Conservation (phyloP, 2,888 invertebrate genomes). For the Perizoma flavofasciatum region DNA sequence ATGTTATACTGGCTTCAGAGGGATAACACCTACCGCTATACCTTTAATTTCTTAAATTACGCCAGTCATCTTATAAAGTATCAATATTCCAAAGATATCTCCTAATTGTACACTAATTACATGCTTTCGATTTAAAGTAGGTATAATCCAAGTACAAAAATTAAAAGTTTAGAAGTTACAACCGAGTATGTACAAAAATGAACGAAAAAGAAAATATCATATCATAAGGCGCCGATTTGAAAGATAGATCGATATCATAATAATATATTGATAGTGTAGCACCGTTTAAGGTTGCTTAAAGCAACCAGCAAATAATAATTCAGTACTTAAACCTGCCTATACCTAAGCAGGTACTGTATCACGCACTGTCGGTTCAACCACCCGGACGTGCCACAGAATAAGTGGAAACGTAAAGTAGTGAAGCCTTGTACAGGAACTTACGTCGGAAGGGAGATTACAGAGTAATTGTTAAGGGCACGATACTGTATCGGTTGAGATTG, state of each 20-base stretch:
- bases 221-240: background rate
- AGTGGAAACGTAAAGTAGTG: constrained; percentile 17
- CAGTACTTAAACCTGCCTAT: constrained; percentile 1
- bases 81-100: too few relatives aligned
- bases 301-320: constrained; percentile 6
- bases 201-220: too few relatives aligned
- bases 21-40: too few relatives aligned
- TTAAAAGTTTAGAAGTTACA: too few relatives aligned
- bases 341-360: constrained; percentile 9
- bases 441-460: constrained; percentile 34
- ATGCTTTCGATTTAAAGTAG: too few relatives aligned
- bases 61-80: too few relatives aligned
- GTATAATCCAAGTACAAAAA: too few relatives aligned
- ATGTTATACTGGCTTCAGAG: background rate
- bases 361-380: constrained; percentile 43
- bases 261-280: constrained; percentile 16
- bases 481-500: constrained; percentile 27
- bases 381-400: constrained; percentile 42
- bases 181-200: too few relatives aligned
- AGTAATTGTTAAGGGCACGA: constrained; percentile 35
- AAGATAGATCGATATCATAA: constrained; percentile 10
- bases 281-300: background rate
- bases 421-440: constrained; percentile 36
- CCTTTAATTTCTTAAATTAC: too few relatives aligned
- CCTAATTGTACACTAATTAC: too few relatives aligned